A percentile compares a stretch with the other conserved stretches of the same genome.
Conservation (phyloP, 2,113 vertebrate genomes). For the Proterorhinus semilunaris region DNA sequence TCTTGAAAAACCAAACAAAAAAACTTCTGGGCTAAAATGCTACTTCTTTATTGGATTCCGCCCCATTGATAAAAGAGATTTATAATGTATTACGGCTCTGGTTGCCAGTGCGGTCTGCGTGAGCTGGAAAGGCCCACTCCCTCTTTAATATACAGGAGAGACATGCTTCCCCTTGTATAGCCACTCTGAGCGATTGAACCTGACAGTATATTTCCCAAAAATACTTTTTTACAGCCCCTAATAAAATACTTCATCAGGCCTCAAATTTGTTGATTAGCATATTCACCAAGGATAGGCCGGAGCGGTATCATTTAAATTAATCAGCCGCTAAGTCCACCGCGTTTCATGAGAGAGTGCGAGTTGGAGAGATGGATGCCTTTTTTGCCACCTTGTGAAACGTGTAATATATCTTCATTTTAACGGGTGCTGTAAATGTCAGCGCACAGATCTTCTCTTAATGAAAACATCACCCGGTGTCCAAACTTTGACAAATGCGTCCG, state of each 20-base stretch:
- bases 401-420: constrained; percentile 77
- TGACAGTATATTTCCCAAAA: constrained; percentile 64
- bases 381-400: constrained; percentile 69
- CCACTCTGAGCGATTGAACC: constrained; percentile 66
- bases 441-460: constrained; percentile 71
- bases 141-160: constrained; percentile 44
- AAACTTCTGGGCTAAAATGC: background rate
- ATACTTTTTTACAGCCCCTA: constrained; percentile 61
- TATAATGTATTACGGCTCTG: background rate
- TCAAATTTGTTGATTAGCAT: constrained; percentile 73
- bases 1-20: background rate
- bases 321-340: constrained; percentile 65
- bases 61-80: constrained; percentile 8
- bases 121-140: constrained; percentile 28
- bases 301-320: constrained; percentile 70
- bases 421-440: constrained; percentile 70
- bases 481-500: constrained; percentile 66
- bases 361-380: constrained; percentile 65
- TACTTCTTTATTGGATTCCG: background rate
- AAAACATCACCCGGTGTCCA: constrained; percentile 65
- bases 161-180: constrained; percentile 50
- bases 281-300: constrained; percentile 57
- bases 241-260: constrained; percentile 64
- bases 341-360: constrained; percentile 42
- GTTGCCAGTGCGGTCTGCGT: constrained; percentile 34